A percentile compares a stretch with the other conserved stretches of the same genome.
These are phyloP conservation scores for Epinephelus lanceolatus DNA, from an alignment of 2,113 vertebrate genomes.

Conservation along the genomic window DNA sequence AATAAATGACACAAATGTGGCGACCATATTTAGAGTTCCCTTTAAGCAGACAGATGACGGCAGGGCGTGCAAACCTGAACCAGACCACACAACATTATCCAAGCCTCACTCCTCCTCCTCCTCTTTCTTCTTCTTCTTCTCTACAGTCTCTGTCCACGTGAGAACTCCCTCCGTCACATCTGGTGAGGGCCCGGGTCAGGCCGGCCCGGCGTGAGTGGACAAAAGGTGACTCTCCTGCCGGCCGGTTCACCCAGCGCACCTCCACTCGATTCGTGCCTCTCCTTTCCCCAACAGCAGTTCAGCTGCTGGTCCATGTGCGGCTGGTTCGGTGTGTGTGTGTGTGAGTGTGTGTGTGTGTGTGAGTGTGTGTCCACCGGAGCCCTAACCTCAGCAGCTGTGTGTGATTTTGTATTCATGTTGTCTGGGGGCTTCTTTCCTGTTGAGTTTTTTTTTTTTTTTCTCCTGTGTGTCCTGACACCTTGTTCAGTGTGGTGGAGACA, in stretches of 20 bases:
- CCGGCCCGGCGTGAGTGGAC: not conserved
- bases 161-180: constrained; percentile 41
- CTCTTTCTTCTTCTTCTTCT: not conserved
- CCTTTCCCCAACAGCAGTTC: constrained; percentile 11
- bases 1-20: constrained; percentile 69
- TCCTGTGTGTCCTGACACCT: constrained; percentile 51
- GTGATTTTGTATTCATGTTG: constrained; percentile 61
- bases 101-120: not conserved
- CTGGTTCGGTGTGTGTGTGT: constrained; percentile 1
- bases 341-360: too few relatives aligned
- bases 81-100: constrained; percentile 56
- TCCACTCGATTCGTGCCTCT: constrained; percentile 26
- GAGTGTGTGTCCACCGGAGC: not conserved
- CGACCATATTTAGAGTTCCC: constrained; percentile 55
- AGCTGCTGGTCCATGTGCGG: constrained; percentile 36
- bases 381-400: constrained; percentile 67
- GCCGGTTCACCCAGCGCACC: constrained; percentile 16
- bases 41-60: constrained; percentile 36
- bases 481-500: constrained; percentile 35
- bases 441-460: constrained; percentile 26
- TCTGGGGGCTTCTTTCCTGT: constrained; percentile 55
- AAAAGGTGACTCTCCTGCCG: constrained; percentile 29
- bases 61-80: constrained; percentile 53
- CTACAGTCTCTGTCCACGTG: not conserved
- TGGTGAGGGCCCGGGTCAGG: constrained; percentile 33